Conservation (phyloP, 2,888 invertebrate genomes). For the Andricus curvator region DNA sequence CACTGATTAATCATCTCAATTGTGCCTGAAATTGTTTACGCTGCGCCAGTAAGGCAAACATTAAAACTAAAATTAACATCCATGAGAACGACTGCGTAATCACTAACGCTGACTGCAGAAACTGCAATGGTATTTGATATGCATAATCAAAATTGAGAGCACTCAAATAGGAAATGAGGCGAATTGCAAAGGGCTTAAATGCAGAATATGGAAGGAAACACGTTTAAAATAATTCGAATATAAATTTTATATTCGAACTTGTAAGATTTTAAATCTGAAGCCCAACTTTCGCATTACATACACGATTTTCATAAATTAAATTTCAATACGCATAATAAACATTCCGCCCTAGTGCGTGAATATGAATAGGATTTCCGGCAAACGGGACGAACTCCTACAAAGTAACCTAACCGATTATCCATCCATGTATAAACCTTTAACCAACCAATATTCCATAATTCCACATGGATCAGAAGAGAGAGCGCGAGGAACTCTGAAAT, state of each 20-base stretch:
- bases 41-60: conserved; percentile 2
- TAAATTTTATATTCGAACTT: too few species aligned
- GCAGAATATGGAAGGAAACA: too few species aligned
- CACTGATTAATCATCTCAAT: conserved; percentile 30
- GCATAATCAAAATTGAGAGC: background rate
- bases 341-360: conserved; percentile 2
- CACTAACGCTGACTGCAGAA: background rate
- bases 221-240: too few species aligned
- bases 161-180: background rate
- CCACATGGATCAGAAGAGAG: conserved; percentile 21
- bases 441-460: background rate
- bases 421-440: background rate
- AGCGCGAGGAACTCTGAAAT: conserved; percentile 23
- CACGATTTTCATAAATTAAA: background rate
- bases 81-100: background rate
- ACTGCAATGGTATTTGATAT: background rate
- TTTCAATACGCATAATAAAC: background rate
- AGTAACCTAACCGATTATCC: background rate
- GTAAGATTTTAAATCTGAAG: too few species aligned
- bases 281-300: too few species aligned
- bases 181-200: background rate
- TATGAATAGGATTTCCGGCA: background rate
- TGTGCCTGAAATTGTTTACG: conserved; percentile 2
- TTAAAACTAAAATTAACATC: conserved; percentile 10
- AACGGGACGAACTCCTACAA: conserved; percentile 8